These are phyloP conservation scores for Enoplosus armatus DNA, from an alignment of 2,797 vertebrate genomes.

Conservation along the genomic window DNA sequence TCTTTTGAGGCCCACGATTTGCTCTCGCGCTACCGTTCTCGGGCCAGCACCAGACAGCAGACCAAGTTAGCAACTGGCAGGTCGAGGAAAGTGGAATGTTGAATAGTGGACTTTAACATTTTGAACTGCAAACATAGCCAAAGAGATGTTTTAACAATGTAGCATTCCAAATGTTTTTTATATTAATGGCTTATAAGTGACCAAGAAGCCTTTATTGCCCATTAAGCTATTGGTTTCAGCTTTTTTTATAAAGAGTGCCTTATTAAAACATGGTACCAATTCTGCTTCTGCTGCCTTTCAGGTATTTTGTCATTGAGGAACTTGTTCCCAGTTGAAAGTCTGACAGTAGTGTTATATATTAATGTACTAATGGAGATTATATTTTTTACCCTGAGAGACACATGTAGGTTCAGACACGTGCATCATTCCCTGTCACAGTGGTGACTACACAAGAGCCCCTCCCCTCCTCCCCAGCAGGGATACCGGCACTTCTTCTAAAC, in stretches of 20 bases:
- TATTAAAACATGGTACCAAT: background rate
- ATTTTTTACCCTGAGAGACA: background rate
- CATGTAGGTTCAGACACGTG: background rate
- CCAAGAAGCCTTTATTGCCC: background rate
- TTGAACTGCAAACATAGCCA: background rate
- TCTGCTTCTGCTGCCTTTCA: conserved; percentile 52
- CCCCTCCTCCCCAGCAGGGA: no score
- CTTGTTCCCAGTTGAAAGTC: background rate
- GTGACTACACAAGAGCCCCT: no score
- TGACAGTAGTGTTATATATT: conserved; percentile 19
- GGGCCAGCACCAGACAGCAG: background rate
- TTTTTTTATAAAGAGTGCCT: background rate
- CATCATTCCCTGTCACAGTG: conserved; percentile 35
- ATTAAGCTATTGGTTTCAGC: background rate
- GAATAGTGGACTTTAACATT: background rate
- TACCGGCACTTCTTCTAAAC: background rate
- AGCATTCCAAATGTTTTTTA: background rate
- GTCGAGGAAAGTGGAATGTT: background rate
- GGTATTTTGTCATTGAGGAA: conserved; percentile 10
- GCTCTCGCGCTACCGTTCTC: no score
- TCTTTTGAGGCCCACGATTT: background rate
- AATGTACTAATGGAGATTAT: background rate
- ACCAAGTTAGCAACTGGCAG: background rate
- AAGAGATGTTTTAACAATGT: background rate
- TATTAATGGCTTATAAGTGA: background rate